Percentiles rank a stretch among this genome's conserved stretches.
Conservation (phyloP, 2,797 vertebrate species). For the Notoglanidium macrostoma region DNA sequence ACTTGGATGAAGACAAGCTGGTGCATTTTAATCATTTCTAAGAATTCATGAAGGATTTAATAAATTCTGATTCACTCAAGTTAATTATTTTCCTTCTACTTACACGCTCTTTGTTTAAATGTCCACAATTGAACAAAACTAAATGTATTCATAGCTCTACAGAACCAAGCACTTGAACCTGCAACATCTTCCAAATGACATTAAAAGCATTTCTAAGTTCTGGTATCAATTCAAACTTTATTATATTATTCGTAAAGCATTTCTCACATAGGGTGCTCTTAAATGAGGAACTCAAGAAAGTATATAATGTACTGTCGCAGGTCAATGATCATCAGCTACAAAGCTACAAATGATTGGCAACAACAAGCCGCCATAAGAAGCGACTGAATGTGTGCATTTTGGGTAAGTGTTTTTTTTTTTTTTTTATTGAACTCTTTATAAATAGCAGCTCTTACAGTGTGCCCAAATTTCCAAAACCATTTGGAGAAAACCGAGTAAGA, state of each 20-base stretch:
- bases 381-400: not conserved
- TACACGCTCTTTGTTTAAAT: not conserved
- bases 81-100: not conserved
- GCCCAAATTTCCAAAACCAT: constrained; percentile 6
- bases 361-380: not conserved
- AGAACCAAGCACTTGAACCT: not conserved
- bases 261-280: not conserved
- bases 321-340: not conserved
- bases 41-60: not conserved
- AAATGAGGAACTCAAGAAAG: not conserved
- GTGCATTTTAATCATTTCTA: not conserved
- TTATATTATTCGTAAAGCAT: not conserved
- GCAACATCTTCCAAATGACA: not conserved
- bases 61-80: not conserved
- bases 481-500: constrained; percentile 9
- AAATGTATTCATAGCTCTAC: not conserved
- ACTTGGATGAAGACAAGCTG: not conserved
- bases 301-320: constrained; percentile 14
- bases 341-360: not conserved
- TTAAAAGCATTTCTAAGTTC: not conserved
- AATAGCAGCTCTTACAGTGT: constrained; percentile 7
- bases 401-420: not conserved
- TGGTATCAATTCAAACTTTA: not conserved
- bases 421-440: not conserved
- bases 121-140: not conserved